A percentile compares a stretch with the other conserved stretches of the same genome.
Conservation (phyloP, 1,140 invertebrate genomes). For the Cotesia chilonis region DNA sequence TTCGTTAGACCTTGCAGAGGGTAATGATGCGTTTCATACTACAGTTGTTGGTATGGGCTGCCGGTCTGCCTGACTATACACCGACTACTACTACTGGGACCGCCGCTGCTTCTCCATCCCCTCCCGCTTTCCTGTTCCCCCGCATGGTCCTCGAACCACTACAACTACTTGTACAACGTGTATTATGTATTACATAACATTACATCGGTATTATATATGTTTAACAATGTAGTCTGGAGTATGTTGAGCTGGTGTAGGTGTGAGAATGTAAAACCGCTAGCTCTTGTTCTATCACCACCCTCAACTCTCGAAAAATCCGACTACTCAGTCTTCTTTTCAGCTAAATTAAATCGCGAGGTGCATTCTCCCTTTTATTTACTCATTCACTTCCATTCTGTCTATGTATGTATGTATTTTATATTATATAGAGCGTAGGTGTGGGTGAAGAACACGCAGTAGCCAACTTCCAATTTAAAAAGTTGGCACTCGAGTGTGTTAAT, state of each 20-base stretch:
- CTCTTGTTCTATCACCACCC: constrained; percentile 23
- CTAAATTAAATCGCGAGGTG: constrained; percentile 25
- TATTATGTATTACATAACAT: too few relatives aligned
- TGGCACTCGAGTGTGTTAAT: background rate
- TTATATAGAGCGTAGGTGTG: background rate
- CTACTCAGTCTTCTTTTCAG: constrained; percentile 18
- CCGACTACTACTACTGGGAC: constrained; percentile 10
- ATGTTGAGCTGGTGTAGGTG: too few relatives aligned
- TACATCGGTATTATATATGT: too few relatives aligned
- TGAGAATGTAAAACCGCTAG: constrained; percentile 1
- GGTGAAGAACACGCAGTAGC: background rate
- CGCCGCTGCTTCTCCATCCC: background rate
- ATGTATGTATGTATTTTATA: too few relatives aligned
- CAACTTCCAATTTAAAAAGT: constrained; percentile 18
- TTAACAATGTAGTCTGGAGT: too few relatives aligned
- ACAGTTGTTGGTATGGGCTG: constrained; percentile 15
- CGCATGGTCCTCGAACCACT: too few relatives aligned
- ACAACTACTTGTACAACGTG: too few relatives aligned
- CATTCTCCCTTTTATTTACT: background rate
- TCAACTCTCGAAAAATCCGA: background rate
- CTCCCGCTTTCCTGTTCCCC: too few relatives aligned
- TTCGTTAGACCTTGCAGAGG: constrained; percentile 44
- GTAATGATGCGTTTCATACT: constrained; percentile 44
- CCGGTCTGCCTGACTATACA: constrained; percentile 20
- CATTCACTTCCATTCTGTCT: background rate